Percentiles rank a stretch among this genome's conserved stretches.
These are phyloP conservation scores for Scomber scombrus DNA, from an alignment of 2,113 vertebrate species.

Conservation along the genomic window DNA sequence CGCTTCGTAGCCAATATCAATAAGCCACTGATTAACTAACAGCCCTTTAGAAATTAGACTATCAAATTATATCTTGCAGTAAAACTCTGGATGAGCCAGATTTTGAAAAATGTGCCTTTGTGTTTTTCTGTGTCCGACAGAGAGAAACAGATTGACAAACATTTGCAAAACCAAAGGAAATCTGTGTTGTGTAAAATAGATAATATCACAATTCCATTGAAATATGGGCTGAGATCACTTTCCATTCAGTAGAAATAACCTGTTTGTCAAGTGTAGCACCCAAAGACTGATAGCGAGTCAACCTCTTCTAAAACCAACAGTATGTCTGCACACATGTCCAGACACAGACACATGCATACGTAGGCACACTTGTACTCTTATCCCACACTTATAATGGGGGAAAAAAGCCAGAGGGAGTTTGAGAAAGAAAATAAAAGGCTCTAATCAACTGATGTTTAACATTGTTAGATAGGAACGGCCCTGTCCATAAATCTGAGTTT, in stretches of 20 bases:
- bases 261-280: not conserved
- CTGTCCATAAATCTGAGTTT: conserved; percentile 74
- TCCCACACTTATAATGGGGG: not conserved
- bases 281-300: not conserved
- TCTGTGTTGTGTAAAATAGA: too few species aligned
- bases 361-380: conserved; percentile 22
- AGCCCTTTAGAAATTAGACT: too few species aligned
- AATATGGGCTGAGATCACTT: not conserved
- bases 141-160: not conserved
- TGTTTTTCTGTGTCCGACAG: not conserved
- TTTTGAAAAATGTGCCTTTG: not conserved
- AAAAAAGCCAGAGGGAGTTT: conserved; percentile 24
- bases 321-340: conserved; percentile 17
- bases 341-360: conserved; percentile 7
- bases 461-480: conserved; percentile 42
- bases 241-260: not conserved
- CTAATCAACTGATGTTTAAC: conserved; percentile 50
- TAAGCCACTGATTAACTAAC: too few species aligned
- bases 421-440: conserved; percentile 27
- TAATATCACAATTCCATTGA: not conserved
- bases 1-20: too few species aligned
- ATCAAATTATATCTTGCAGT: not conserved
- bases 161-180: not conserved
- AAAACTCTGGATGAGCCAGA: not conserved
- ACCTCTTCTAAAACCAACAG: conserved; percentile 17